Evolutionary conservation across 2,888 invertebrate species (phyloP), one percentile per base, ranked within the genome.

Genomic region (Pammene fasciana): DNA sequence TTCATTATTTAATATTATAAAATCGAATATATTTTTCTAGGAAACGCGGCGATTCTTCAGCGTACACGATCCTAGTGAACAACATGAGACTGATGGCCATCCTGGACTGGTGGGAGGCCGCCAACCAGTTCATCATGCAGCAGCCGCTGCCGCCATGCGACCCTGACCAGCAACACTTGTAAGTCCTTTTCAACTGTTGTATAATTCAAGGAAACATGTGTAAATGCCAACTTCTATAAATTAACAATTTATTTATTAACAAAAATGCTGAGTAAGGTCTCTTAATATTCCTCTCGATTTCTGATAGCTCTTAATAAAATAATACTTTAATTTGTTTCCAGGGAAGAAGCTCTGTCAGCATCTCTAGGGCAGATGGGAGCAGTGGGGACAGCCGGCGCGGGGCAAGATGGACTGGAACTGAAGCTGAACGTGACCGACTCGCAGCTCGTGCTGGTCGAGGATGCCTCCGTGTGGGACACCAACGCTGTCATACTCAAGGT

Each of bases 351-450:
- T 6, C 72, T 8, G 59, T 73, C 67, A 18, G 41, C 46, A n/a
- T 36, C 67, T 46, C 36, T 73, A 61, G 14, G 54, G 34, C 46
- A 72, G 41, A 14, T 70, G 59, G n/a, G 56, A 41, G 50, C 57
- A 48, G 61, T 55, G 77, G 68, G 61, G 52, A 16, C 81, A 79
- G 36, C 66, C 52, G 72, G 72, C 34, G 14, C 68, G 36, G 62
- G 72, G 83, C 11, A 75, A 71, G 75, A 78, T 55, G 95, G 94
- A 0, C 94, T 18, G 86, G 98, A 99, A 86, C 91, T 99, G 45
- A 98, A 98, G 85, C 93, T 99, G 67, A 99, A 99, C 87, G 95
- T 99, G 36, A 98, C 98, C 0, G 98, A 99, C 87, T 99, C 98
- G 5, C 99, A 99, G 89, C 93, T 99, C 68, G 97, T 99, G 43